Percentiles rank a stretch among this genome's conserved stretches.
Evolutionary conservation across 2,113 vertebrate species (phyloP).

Genomic region (Tragelaphus buxtoni): DNA sequence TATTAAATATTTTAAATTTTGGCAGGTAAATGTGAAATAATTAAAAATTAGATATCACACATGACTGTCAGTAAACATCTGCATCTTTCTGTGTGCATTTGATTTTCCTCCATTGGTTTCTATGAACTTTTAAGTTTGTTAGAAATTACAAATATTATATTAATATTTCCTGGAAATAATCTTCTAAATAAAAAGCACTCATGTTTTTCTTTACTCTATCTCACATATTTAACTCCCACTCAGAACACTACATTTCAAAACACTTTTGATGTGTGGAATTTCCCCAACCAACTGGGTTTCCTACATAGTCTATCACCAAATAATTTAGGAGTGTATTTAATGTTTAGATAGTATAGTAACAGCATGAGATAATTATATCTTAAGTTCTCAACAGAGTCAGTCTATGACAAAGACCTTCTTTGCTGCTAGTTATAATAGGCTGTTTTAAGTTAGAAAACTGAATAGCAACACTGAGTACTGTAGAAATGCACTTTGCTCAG

Average conservation of each 20-base stretch:
- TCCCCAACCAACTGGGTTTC: neutral
- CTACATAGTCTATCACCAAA: neutral
- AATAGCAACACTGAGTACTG: no score
- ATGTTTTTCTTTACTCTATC: neutral
- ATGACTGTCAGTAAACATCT: neutral
- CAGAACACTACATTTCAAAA: neutral
- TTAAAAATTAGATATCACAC: neutral
- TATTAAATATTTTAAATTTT: no score
- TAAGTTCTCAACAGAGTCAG: no score
- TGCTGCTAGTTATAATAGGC: no score
- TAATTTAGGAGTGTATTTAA: no score
- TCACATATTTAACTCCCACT: neutral
- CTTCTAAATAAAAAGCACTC: neutral
- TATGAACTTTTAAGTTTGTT: neutral
- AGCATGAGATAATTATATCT: no score
- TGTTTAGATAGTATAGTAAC: no score
- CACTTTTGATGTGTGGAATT: no score
- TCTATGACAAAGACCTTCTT: no score
- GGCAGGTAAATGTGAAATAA: neutral
- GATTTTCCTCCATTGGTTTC: neutral
- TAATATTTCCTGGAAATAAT: neutral
- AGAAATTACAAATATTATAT: neutral
- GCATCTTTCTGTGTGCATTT: neutral
- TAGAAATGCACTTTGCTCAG: no score
- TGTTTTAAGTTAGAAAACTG: no score